Evolutionary conservation across 2,888 invertebrate species (phyloP), one percentile per base, ranked within the genome.

Genomic region (Mylabris sibirica): DNA sequence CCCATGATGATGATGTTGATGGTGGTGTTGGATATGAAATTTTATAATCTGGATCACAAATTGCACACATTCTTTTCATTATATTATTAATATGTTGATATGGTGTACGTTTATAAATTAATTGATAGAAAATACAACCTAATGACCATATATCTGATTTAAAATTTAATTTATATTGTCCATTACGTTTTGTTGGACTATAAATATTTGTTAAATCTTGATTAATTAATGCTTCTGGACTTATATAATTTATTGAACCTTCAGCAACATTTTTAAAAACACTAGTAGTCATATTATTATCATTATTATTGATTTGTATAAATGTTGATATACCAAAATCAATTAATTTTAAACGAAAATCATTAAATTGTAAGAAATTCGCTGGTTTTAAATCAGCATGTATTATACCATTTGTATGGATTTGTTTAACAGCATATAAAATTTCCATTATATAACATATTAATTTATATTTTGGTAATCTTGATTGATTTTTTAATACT

Each of bases 111-210:
- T 94, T 93, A 84, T 97, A 98, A 53, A 97, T 90, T 85, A 99
- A 87, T 83, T 94, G 91, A 87, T 98, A 99, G 71, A 99, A 88
- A 80, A 99, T 99, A 83, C 98, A 98, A 24, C 99, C 99, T 75
- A 99, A 87, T 0, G 98, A 97, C 99, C 99, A 99, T 64, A 99
- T 96, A 85, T 99, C 98, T 59, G 97, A 95, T 81, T 95, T 96
- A n/a, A 44, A 20, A 69, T 49, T 71, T 76, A 86, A 85, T 76
- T 87, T 87, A 70, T 87, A 88, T 79, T 86, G 87, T 0, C 85
- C 85, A 73, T 84, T 85, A 74, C 84, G 85, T 64, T 75, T 75
- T 62, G 79, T 83, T 12, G 85, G 83, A 71, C 85, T 85, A 72
- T 82, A 79, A 9, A 57, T 65, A 62, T 77, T 79, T 34, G 77